Conservation (phyloP, 2,888 invertebrate genomes). For the Epinotia nisella region DNA sequence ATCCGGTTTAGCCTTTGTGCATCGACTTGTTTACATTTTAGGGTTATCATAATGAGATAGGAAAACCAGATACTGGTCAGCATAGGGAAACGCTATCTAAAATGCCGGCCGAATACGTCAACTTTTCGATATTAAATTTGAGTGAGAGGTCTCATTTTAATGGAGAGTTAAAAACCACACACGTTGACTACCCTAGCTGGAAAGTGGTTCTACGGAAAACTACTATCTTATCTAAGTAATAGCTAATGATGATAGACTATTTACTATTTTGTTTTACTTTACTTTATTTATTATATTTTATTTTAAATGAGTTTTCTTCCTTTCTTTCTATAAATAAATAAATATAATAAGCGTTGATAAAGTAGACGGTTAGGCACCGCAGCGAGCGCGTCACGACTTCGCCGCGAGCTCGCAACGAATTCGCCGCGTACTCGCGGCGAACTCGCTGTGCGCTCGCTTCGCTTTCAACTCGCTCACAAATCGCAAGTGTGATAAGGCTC, state of each 20-base stretch:
- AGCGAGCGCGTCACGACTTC: too few relatives aligned
- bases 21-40: slow-evolving; percentile 41
- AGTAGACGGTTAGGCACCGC: not conserved
- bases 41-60: slow-evolving; percentile 24
- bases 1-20: slow-evolving; percentile 54
- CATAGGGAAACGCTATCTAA: not conserved
- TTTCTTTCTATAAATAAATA: too few relatives aligned
- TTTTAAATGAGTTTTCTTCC: too few relatives aligned
- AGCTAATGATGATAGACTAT: not conserved
- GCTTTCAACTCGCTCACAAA: too few relatives aligned
- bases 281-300: too few relatives aligned
- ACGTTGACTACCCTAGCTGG: not conserved
- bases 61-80: slow-evolving; percentile 11
- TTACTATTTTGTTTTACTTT: too few relatives aligned
- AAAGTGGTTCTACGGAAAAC: not conserved
- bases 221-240: not conserved
- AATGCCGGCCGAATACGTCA: not conserved
- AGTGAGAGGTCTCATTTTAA: not conserved
- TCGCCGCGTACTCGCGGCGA: too few relatives aligned
- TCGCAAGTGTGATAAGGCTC: too few relatives aligned
- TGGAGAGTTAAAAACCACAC: not conserved
- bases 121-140: too few relatives aligned
- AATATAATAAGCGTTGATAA: too few relatives aligned
- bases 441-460: too few relatives aligned
- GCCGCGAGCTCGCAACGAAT: too few relatives aligned